Base-by-base conservation (phyloP, 2,113 vertebrate species). In the Anarrhichthys ocellatus region DNA sequence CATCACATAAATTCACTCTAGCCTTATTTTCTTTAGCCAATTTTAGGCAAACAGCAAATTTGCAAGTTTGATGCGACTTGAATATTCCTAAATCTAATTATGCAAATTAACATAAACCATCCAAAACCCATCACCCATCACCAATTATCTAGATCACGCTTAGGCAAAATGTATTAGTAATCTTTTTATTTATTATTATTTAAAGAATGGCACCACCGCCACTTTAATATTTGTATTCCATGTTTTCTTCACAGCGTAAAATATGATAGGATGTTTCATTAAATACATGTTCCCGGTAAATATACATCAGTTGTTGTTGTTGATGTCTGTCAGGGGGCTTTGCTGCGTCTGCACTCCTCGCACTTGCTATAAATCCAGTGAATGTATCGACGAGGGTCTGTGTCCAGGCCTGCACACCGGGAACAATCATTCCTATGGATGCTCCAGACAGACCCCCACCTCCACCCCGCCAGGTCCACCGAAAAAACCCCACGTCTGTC, bases 361-460 rank as follows among this genome's bases (percentile, higher is more conserved):
- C 84, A 89, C 62, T 50, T 85, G 46, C 77, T 76, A 89, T 93
- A 79, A 91, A 90, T 85, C 81, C 89, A 58, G 20, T 88, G 81
- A 82, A 90, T 91, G 62, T 87, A 90, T 91, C 87, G 84, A 76
- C 76, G 72, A 61, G 78, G 85, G 61, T 89, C 62, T 82, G 87
- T 82, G 88, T 86, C 82, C 84, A 86, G 90, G 92, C 88, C 92
- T 91, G 85, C 58, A 61, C 87, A 81, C 86, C 24, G 74, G 89
- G 89, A 91, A 93, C 92, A 92, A 91, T 93, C 91, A 94, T 92
- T 94, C 90, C 88, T 91, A 91, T 92, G 88, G 92, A 94, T 89
- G 91, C 88, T 90, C 82, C 90, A 94, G 89, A 92, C 92, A 87
- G 76, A 72, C 88, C 89, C 77, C 87, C 74, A 77, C 92, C 86